phyloP scores from a whole-genome alignment of 2,888 invertebrate species.

The Pandemis corylana region DNA sequence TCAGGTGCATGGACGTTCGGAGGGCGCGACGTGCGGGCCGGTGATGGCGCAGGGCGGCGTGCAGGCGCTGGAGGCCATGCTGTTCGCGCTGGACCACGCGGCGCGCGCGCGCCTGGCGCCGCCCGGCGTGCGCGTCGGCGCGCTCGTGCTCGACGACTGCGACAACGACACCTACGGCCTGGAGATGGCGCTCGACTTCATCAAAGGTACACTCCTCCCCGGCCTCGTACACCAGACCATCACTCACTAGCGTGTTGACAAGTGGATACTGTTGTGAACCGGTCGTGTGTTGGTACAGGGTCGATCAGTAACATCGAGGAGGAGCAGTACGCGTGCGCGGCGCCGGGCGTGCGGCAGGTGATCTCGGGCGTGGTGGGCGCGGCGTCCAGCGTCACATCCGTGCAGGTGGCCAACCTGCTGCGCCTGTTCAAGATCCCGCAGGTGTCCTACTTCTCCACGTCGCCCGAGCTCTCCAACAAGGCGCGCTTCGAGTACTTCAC shows the following conservation, averaged over 20 bases:
- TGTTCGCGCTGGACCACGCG: conserved; percentile 92
- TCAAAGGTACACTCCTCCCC: conserved; percentile 88
- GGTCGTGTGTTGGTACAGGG: conserved; percentile 84
- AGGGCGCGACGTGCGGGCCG: conserved; percentile 91
- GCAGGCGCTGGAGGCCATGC: conserved; percentile 94
- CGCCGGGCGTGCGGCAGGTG: conserved; percentile 84
- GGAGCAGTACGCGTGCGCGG: conserved; percentile 93
- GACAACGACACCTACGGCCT: conserved; percentile 96
- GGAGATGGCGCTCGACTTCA: conserved; percentile 97
- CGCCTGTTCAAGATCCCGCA: conserved; percentile 96
- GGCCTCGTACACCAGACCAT: background rate
- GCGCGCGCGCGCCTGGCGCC: conserved; percentile 86
- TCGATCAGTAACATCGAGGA: conserved; percentile 97
- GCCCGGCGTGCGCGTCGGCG: conserved; percentile 91
- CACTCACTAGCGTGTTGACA: background rate
- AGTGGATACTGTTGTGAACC: background rate
- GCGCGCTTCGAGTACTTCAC: conserved; percentile 97
- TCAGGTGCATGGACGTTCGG: conserved; percentile 91
- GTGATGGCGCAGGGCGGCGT: conserved; percentile 96
- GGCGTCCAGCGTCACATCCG: conserved; percentile 95
- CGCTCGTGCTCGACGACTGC: conserved; percentile 95
- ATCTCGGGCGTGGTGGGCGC: conserved; percentile 76
- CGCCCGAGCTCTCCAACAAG: conserved; percentile 96
- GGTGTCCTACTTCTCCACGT: conserved; percentile 92
- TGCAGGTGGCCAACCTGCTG: conserved; percentile 94